A percentile compares a stretch with the other conserved stretches of the same genome.
These are phyloP conservation scores for Nesogale talazaci DNA, from an alignment of 2,113 vertebrate species.

Conservation along the genomic window DNA sequence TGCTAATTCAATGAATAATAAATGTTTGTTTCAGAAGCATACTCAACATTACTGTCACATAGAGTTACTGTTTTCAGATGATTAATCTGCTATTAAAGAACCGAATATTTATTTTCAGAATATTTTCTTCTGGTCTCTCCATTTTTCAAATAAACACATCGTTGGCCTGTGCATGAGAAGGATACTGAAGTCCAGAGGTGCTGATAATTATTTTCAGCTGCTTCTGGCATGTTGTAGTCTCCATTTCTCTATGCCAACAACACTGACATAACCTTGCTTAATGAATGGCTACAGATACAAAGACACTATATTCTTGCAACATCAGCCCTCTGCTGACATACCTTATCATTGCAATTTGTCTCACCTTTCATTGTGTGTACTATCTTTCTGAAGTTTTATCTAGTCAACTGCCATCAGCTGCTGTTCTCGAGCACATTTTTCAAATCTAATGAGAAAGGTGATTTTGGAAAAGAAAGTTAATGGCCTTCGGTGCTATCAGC, in stretches of 20 bases:
- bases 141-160: neutral
- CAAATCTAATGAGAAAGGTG: slow-evolving; percentile 82
- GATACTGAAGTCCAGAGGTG: neutral
- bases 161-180: neutral
- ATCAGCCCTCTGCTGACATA: slow-evolving; percentile 73
- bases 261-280: slow-evolving; percentile 63
- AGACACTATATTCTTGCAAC: slow-evolving; percentile 67
- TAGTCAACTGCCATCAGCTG: slow-evolving; percentile 73
- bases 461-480: slow-evolving; percentile 77
- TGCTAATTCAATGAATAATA: slow-evolving; percentile 18
- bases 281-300: slow-evolving; percentile 66
- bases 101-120: neutral
- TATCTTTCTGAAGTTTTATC: slow-evolving; percentile 78
- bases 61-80: neutral
- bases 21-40: neutral
- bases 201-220: neutral
- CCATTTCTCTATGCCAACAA: slow-evolving; percentile 48
- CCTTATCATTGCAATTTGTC: slow-evolving; percentile 77
- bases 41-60: neutral
- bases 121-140: neutral
- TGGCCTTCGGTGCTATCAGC: slow-evolving; percentile 56
- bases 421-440: slow-evolving; percentile 79
- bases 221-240: neutral
- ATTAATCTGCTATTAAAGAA: neutral
- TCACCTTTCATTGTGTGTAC: slow-evolving; percentile 73